These are phyloP conservation scores for Holacanthella duospinosa DNA, from an alignment of 2,888 invertebrate genomes.

Conservation along the genomic window DNA sequence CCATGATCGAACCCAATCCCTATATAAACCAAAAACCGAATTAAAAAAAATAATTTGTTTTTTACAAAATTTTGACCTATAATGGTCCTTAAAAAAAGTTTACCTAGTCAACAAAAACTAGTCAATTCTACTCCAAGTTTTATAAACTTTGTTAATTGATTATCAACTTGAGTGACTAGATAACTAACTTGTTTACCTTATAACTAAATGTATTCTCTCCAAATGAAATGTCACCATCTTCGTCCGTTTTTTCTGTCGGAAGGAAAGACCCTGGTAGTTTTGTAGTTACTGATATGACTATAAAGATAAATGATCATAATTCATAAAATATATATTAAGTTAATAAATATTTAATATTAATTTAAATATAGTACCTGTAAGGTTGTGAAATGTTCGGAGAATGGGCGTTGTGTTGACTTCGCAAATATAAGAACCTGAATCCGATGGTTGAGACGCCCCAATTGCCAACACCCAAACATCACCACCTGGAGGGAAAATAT, in stretches of 20 bases:
- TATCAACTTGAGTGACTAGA: not conserved
- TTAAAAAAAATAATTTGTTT: not conserved
- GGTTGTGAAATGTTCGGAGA: constrained; percentile 64
- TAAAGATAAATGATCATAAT: not conserved
- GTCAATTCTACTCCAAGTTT: no score
- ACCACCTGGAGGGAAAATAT: constrained; percentile 49
- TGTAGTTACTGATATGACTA: constrained; percentile 1
- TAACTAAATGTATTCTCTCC: constrained; percentile 25
- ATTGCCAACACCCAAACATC: constrained; percentile 78
- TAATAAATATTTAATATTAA: not conserved
- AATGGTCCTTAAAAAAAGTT: no score
- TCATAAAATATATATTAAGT: no score
- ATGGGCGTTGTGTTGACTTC: constrained; percentile 72
- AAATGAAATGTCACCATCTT: constrained; percentile 20
- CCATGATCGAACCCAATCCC: constrained; percentile 36
- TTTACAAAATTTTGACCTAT: no score
- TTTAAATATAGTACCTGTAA: constrained; percentile 51
- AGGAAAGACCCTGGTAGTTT: not conserved
- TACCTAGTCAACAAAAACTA: no score
- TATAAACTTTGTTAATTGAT: no score
- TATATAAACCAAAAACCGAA: constrained; percentile 9
- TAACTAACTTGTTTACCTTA: constrained; percentile 17
- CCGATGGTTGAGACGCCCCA: constrained; percentile 55
- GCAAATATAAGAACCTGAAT: constrained; percentile 69
- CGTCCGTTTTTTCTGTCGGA: not conserved